Evolutionary conservation across 2,888 invertebrate species (phyloP).

Genomic region (Platycheirus albimanus): DNA sequence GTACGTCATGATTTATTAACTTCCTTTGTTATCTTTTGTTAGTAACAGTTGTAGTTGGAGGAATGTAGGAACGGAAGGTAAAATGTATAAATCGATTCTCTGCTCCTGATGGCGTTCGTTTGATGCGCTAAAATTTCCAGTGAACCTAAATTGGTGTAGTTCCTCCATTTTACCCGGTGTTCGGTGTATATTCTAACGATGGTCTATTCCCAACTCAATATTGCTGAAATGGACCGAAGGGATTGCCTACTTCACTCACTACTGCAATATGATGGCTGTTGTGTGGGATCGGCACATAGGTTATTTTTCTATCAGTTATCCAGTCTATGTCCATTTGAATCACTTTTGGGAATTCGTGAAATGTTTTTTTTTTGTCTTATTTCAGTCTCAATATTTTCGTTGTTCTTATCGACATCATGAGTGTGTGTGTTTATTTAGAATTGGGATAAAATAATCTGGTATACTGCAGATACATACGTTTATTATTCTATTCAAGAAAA

Average conservation of each 20-base stretch:
- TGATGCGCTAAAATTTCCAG: conserved; percentile 50
- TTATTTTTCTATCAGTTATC: conserved; percentile 64
- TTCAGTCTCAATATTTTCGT: neutral
- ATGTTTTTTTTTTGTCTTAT: neutral
- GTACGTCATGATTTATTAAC: conserved; percentile 65
- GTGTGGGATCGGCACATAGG: conserved; percentile 46
- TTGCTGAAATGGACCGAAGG: conserved; percentile 61
- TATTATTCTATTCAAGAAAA: neutral
- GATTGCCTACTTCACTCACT: conserved; percentile 44
- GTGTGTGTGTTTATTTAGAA: neutral
- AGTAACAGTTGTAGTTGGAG: conserved; percentile 12
- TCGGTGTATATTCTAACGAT: conserved; percentile 29
- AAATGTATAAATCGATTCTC: conserved; percentile 21
- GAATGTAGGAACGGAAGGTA: conserved; percentile 20
- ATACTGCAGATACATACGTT: neutral
- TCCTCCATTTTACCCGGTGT: no score
- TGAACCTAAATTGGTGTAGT: conserved; percentile 48
- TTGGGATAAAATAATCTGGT: no score
- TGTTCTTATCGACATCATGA: neutral
- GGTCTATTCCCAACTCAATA: conserved; percentile 60
- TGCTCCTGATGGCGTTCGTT: conserved; percentile 35
- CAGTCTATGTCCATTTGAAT: conserved; percentile 60
- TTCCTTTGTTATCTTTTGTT: conserved; percentile 59
- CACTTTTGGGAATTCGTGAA: conserved; percentile 57
- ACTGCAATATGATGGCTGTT: conserved; percentile 62